Evolutionary conservation across 92 coral and sea anemone species (phyloP).

Genomic region (Epizoanthus illoricatus): DNA sequence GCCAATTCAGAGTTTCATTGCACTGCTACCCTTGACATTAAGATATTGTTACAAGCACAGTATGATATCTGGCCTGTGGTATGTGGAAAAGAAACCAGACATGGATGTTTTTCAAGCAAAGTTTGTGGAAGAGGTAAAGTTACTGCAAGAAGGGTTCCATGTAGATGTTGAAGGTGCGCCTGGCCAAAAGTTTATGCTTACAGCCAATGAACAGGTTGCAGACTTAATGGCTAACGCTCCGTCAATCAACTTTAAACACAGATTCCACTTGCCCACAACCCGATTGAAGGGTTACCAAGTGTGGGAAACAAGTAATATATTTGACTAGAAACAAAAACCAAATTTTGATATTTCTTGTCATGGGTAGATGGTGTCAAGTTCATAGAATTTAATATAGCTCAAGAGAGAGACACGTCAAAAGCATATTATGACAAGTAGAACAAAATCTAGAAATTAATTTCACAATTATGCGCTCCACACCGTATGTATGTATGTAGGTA

Average conservation of each 20-base stretch:
- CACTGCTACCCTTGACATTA: slow-evolving; percentile 47
- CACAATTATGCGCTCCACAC: too few relatives aligned
- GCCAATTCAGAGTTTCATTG: slow-evolving; percentile 75
- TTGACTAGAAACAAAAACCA: too few relatives aligned
- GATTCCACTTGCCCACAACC: slow-evolving; percentile 34
- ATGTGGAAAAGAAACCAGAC: slow-evolving; percentile 58
- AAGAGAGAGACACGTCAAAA: too few relatives aligned
- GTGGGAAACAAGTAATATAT: too few relatives aligned
- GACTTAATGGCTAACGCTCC: slow-evolving; percentile 73
- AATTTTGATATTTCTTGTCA: too few relatives aligned
- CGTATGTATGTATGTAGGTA: too few relatives aligned
- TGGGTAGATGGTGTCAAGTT: too few relatives aligned
- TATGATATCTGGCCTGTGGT: slow-evolving; percentile 66
- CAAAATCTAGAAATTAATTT: too few relatives aligned
- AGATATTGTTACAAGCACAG: slow-evolving; percentile 61
- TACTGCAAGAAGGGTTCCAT: slow-evolving; percentile 50
- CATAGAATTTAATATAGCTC: too few relatives aligned
- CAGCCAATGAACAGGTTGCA: slow-evolving; percentile 59
- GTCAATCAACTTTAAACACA: slow-evolving; percentile 56
- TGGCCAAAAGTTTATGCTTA: slow-evolving; percentile 45
- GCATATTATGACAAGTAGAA: too few relatives aligned
- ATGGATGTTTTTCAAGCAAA: slow-evolving; percentile 53
- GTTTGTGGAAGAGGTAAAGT: slow-evolving; percentile 54
- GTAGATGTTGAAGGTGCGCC: slow-evolving; percentile 41
- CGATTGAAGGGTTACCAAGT: slow-evolving; percentile 43